A percentile compares a stretch with the other conserved stretches of the same genome.
Conservation (phyloP, 2,797 vertebrate species). For the Hafferia zeledoni region DNA sequence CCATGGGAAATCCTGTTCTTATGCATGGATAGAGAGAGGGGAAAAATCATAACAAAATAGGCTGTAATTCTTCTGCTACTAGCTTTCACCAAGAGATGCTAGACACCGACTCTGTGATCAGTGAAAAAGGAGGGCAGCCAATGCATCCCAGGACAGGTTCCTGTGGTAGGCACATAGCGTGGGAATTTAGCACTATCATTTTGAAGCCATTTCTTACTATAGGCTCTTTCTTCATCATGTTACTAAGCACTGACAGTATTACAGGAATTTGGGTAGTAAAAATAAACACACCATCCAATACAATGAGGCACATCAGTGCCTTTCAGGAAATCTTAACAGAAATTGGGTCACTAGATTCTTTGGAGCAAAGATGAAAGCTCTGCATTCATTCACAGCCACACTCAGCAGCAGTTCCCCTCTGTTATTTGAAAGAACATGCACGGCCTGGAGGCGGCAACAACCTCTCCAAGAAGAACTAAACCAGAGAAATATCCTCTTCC, state of each 20-base stretch:
- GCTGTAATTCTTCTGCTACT: neutral
- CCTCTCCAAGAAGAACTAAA: neutral
- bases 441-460: neutral
- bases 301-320: neutral
- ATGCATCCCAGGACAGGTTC: neutral
- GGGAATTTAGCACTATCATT: neutral
- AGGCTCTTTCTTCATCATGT: neutral
- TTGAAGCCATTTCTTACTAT: neutral
- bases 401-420: neutral
- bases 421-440: neutral
- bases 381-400: neutral
- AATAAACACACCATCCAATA: neutral
- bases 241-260: neutral
- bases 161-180: accelerated
- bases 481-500: neutral
- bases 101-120: neutral
- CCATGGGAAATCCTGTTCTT: neutral
- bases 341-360: neutral
- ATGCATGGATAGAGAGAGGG: neutral
- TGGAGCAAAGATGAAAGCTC: neutral
- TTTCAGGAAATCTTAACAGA: neutral
- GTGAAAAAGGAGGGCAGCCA: neutral
- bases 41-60: neutral
- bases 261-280: neutral
- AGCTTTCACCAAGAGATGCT: neutral